Conservation (phyloP, 2,113 vertebrate genomes). For the Panthera leo region DNA sequence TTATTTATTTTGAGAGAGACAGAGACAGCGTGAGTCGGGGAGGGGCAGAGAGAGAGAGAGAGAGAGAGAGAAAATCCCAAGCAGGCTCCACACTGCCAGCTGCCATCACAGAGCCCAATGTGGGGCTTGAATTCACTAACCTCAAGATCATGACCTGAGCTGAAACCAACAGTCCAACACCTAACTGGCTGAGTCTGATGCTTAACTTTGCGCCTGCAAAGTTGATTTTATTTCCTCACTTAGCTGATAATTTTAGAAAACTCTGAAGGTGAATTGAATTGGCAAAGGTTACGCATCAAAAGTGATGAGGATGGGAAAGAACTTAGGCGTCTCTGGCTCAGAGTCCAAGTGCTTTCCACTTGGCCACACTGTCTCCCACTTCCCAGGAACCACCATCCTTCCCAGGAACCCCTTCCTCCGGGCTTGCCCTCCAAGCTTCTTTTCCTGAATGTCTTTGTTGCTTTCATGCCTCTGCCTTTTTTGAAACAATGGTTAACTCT, state of each 20-base stretch:
- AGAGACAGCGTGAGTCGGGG: too few relatives aligned
- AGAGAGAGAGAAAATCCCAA: too few relatives aligned
- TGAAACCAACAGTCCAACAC: too few relatives aligned
- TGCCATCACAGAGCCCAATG: too few relatives aligned
- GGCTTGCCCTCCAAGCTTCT: neutral
- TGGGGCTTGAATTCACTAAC: too few relatives aligned
- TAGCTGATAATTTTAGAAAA: neutral
- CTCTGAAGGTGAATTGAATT: constrained; percentile 4
- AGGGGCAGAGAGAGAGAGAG: too few relatives aligned
- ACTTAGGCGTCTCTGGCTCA: neutral
- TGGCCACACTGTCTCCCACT: neutral
- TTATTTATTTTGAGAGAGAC: too few relatives aligned
- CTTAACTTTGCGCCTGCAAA: neutral
- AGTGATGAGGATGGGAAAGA: neutral
- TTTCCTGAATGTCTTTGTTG: neutral
- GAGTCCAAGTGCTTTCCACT: neutral
- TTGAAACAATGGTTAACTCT: neutral
- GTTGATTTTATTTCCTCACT: neutral
- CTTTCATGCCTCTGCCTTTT: neutral
- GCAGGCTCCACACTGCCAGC: too few relatives aligned
- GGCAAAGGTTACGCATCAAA: neutral
- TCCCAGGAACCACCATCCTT: neutral
- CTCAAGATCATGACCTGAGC: too few relatives aligned
- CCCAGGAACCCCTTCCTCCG: neutral
- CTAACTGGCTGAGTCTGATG: too few relatives aligned